phyloP scores from a whole-genome alignment of 2,113 vertebrate species.

The Onychostoma macrolepis region DNA sequence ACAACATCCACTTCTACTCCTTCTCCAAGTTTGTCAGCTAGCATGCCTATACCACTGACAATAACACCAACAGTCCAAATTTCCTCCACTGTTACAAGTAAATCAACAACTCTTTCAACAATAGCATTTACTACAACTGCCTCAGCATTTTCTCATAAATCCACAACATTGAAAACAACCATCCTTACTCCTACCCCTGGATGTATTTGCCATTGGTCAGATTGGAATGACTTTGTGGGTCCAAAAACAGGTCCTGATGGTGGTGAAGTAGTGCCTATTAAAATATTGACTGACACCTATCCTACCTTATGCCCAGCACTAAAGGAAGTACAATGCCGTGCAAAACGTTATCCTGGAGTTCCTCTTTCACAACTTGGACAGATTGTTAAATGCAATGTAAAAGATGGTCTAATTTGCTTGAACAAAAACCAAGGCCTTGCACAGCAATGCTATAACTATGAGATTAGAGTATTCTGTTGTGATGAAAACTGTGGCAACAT shows the following conservation, averaged over 20 bases:
- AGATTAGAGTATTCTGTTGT: constrained; percentile 31
- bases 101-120: constrained; percentile 29
- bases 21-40: neutral
- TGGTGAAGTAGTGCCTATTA: constrained; percentile 45
- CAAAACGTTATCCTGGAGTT: constrained; percentile 30
- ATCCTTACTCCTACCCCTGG: neutral
- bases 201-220: constrained; percentile 37
- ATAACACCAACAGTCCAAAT: neutral
- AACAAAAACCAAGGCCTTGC: constrained; percentile 50
- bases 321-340: constrained; percentile 50
- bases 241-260: constrained; percentile 45
- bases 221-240: constrained; percentile 37
- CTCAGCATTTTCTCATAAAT: neutral
- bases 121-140: neutral
- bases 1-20: neutral
- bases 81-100: neutral
- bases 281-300: constrained; percentile 14
- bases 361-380: constrained; percentile 56
- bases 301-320: neutral
- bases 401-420: constrained; percentile 60
- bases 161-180: neutral
- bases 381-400: constrained; percentile 21
- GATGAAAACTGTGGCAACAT: neutral
- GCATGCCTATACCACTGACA: neutral
- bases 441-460: neutral